These are phyloP conservation scores for Archivesica marissinica DNA, from an alignment of 1,140 invertebrate genomes.

Conservation along the genomic window DNA sequence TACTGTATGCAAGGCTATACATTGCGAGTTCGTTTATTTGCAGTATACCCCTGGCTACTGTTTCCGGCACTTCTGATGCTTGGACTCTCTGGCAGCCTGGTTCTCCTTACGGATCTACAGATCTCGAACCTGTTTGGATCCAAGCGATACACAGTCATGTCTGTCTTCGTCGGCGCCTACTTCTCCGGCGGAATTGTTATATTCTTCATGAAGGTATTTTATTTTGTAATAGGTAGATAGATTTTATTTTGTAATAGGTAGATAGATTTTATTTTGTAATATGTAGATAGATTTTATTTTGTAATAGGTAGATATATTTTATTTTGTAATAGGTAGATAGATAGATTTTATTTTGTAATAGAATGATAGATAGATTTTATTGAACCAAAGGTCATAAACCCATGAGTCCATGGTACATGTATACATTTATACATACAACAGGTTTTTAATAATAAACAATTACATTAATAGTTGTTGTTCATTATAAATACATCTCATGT, in stretches of 20 bases:
- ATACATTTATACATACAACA: too few species aligned
- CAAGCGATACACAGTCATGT: constrained; percentile 73
- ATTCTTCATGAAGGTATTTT: constrained; percentile 76
- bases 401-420: too few species aligned
- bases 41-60: constrained; percentile 73
- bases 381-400: too few species aligned
- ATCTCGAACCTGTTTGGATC: constrained; percentile 76
- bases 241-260: constrained; percentile 17
- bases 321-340: too few species aligned
- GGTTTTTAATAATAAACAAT: too few species aligned
- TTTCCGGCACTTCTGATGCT: constrained; percentile 75
- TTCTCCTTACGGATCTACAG: constrained; percentile 80
- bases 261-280: constrained; percentile 29
- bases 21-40: too few species aligned
- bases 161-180: constrained; percentile 73
- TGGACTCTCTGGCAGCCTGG: constrained; percentile 71
- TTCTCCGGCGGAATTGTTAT: constrained; percentile 76
- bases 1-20: too few species aligned
- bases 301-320: too few species aligned
- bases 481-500: too few species aligned
- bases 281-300: constrained; percentile 26
- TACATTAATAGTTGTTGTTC: too few species aligned
- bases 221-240: neutral
- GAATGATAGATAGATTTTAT: too few species aligned
- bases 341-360: too few species aligned